Base-by-base conservation (phyloP, 2,113 vertebrate species). In the Prionailurus bengalensis region DNA sequence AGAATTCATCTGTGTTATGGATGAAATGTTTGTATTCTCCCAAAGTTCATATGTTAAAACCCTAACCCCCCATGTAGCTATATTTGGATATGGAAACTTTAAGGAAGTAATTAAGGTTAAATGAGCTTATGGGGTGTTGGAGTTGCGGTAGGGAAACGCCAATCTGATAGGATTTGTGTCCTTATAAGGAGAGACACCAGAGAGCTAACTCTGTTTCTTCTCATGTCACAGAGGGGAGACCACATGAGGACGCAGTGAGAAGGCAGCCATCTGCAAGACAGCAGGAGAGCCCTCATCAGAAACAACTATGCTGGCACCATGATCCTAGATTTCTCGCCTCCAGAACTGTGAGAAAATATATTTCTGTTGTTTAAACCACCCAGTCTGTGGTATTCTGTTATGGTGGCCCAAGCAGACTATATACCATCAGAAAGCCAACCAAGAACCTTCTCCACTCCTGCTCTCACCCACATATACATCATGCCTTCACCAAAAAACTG, bases 181-280 rank as follows among this genome's bases (percentile, higher is more conserved):
- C 31, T 80, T 79, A n/a, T 10, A 74, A 16, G 27, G n/a, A 80
- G 23, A 89, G 51, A 85, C 5, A 39, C 51, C 39, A 71, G 23
- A 65, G 13, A 79, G 17, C 2, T 42, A 48, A 58, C 4, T 6
- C 4, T 80, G 42, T 53, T 13, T 58, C 45, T 29, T 65, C 13
- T 70, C 17, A 9, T 17, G 16, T 55, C 51, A 70, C 16, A 84
- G 27, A 89, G 36, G 31, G 85, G 73, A 78, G 23, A 19, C 51
- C 65, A 48, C 5, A 23, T 29, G 55, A 66, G n/a, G 39, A 90
- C 10, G 6, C 1, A 4, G 17, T 55, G 21, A 80, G 5, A 84
- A 96, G 33, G 39, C 7, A 83, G 53, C 27, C 29, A 45, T 15
- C n/a, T 88, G 15, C 15, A 95, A 96, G 66, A 12, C n/a, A 95